phyloP scores from a whole-genome alignment of 2,888 invertebrate species.

The Agonopterix alstromeriana region DNA sequence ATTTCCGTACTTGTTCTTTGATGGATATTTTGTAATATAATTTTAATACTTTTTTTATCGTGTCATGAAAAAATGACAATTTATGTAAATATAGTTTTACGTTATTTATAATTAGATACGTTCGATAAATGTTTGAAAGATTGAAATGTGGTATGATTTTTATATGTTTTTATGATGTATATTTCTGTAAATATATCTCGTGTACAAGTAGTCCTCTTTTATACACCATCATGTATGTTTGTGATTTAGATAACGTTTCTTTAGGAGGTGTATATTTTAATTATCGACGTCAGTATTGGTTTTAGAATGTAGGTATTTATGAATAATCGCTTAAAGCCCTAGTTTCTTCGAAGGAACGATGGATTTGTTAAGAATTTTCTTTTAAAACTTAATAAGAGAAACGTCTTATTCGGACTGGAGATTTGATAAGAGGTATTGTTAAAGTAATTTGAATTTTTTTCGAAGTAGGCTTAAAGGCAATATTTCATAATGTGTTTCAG shows the following conservation, averaged over 20 bases:
- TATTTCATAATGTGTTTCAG: no score
- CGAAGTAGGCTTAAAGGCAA: no score
- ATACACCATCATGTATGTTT: slow-evolving; percentile 43
- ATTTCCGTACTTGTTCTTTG: slow-evolving; percentile 27
- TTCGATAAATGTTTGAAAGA: slow-evolving; percentile 34
- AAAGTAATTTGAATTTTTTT: no score
- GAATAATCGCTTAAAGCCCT: slow-evolving; percentile 10
- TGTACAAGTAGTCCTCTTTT: slow-evolving; percentile 25
- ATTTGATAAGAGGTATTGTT: no score
- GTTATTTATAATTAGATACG: slow-evolving; percentile 46
- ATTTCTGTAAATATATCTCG: slow-evolving; percentile 49
- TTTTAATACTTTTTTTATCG: slow-evolving; percentile 32
- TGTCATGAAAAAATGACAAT: slow-evolving; percentile 38
- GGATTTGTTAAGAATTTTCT: background rate
- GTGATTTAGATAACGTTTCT: slow-evolving; percentile 38
- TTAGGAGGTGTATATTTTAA: slow-evolving; percentile 53
- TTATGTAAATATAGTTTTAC: slow-evolving; percentile 61
- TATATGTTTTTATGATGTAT: slow-evolving; percentile 33
- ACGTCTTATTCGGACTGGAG: no score
- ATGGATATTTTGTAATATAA: slow-evolving; percentile 40
- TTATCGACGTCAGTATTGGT: slow-evolving; percentile 59
- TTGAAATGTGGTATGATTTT: slow-evolving; percentile 25
- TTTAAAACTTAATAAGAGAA: no score
- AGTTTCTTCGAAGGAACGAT: slow-evolving; percentile 6
- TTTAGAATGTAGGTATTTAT: slow-evolving; percentile 51